Conservation (phyloP, 1,140 invertebrate genomes). For the Pseudomyrmex dendroicus region DNA sequence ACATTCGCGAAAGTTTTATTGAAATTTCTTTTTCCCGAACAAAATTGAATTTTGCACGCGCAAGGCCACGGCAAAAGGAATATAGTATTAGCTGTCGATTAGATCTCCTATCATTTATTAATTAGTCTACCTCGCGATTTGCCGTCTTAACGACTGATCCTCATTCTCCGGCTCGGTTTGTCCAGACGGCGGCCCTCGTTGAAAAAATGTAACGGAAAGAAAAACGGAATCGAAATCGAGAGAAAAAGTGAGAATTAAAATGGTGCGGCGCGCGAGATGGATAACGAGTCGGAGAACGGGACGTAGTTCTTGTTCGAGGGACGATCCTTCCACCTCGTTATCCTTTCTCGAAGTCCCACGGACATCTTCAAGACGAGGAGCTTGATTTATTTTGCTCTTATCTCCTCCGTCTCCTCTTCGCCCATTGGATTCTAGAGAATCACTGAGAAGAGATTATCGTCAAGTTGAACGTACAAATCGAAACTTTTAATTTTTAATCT, state of each 20-base stretch:
- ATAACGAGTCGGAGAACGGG: slow-evolving; percentile 60
- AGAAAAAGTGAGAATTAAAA: slow-evolving; percentile 69
- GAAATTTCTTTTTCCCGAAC: slow-evolving; percentile 28
- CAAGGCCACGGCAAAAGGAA: slow-evolving; percentile 8
- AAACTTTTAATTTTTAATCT: slow-evolving; percentile 61
- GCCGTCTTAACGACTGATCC: slow-evolving; percentile 46
- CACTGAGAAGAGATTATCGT: slow-evolving; percentile 59
- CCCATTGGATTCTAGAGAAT: slow-evolving; percentile 57
- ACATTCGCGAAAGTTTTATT: neutral
- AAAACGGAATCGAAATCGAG: slow-evolving; percentile 46
- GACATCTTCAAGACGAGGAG: slow-evolving; percentile 46
- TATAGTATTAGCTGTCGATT: slow-evolving; percentile 55
- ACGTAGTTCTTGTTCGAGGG: slow-evolving; percentile 41
- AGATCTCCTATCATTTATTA: slow-evolving; percentile 59
- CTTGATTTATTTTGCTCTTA: slow-evolving; percentile 62
- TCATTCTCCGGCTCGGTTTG: slow-evolving; percentile 22
- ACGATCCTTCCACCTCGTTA: slow-evolving; percentile 63
- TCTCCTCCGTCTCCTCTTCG: neutral
- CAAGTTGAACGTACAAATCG: slow-evolving; percentile 41
- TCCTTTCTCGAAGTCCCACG: slow-evolving; percentile 40
- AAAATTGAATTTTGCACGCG: slow-evolving; percentile 59
- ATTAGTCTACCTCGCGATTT: slow-evolving; percentile 68
- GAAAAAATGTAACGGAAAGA: slow-evolving; percentile 62
- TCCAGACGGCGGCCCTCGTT: neutral
- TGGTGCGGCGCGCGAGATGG: slow-evolving; percentile 48